Conservation (phyloP, 2,888 invertebrate species). For the Stenichneumon culpator region DNA sequence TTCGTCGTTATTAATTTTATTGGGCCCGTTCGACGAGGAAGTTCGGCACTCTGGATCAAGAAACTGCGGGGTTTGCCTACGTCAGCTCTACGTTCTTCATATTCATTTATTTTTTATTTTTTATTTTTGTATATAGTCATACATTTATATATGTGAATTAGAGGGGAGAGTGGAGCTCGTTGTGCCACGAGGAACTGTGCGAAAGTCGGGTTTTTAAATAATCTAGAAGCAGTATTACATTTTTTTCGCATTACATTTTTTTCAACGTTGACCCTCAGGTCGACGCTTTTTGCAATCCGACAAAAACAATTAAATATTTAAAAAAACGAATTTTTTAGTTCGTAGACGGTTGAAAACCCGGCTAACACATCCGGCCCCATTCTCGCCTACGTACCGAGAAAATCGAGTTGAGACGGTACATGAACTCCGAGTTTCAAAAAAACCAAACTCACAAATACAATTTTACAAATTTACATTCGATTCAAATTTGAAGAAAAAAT, state of each 20-base stretch:
- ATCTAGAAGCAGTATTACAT: no score
- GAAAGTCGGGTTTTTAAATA: background rate
- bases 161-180: background rate
- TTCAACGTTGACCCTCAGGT: no score
- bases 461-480: no score
- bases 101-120: conserved; percentile 15
- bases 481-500: no score
- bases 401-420: background rate
- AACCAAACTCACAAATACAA: background rate
- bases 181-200: background rate
- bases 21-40: conserved; percentile 57
- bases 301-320: no score
- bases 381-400: background rate
- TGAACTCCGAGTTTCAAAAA: background rate
- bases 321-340: no score
- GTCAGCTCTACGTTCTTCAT: conserved; percentile 77
- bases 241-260: no score
- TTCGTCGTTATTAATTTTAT: background rate
- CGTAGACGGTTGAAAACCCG: no score
- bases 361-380: no score
- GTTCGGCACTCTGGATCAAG: conserved; percentile 68
- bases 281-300: no score
- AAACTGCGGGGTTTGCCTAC: conserved; percentile 80
- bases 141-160: conserved; percentile 67
- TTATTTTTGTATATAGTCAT: conserved; percentile 35